Evolutionary conservation across 2,888 invertebrate species (phyloP), one percentile per base, ranked within the genome.

Genomic region (Drosophila mimica): DNA sequence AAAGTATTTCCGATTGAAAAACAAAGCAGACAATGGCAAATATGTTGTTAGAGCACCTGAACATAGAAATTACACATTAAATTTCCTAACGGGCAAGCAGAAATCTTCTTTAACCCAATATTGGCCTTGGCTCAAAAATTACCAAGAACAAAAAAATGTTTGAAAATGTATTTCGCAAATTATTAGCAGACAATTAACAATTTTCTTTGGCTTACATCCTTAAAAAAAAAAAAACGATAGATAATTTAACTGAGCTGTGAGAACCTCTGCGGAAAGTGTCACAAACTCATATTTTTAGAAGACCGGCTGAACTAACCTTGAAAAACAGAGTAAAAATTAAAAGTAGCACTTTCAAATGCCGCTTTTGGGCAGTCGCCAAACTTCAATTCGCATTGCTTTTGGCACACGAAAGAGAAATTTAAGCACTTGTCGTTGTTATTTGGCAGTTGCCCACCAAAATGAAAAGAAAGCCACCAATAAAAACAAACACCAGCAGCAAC

Each of bases 371-470:
- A 49, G 74, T 56, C 56, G 62, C 62, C 74, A 78, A 78, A 75
- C 34, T 61, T 40, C 49, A 69, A 68, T 85, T 80, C 80, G 71
- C 77, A 77, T 69, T 77, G 71, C 80, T 81, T 86, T 76, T 81
- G 84, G 79, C 87, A 67, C 80, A 76, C 77, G 74, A 87, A 89
- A 85, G 85, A 85, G 85, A 85, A 85, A 85, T 73, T 83, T 80
- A 51, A 65, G 74, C 86, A 85, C 74, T 76, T 74, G 69, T 62
- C 48, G 64, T 62, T 51, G 60, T 49, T 33, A 62, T 68, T 73
- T 77, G 74, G 69, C 71, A 68, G 62, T 46, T 67, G 64, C 60
- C 60, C 61, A 65, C 61, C 74, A 71, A 84, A 79, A 67, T 72
- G 79, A 88, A 84, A 88, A 81, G 58, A 68, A 68, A 59, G 59